Percentiles rank a stretch among this genome's conserved stretches.
Conservation (phyloP, 2,888 invertebrate species). For the Girardia tigrina region DNA sequence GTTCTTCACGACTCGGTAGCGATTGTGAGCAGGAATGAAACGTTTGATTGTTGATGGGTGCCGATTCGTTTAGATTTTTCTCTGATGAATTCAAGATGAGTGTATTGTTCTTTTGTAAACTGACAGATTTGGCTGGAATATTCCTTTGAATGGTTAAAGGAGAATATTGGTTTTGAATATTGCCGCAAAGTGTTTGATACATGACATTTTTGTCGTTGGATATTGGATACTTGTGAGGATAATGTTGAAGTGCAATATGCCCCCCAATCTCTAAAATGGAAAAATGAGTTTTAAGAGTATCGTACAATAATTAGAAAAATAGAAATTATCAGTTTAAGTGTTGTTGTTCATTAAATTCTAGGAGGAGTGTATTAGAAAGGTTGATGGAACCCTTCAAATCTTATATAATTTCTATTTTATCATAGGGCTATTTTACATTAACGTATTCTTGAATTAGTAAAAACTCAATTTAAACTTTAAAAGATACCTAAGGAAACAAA, state of each 20-base stretch:
- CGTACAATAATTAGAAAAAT: too few relatives aligned
- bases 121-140: not conserved
- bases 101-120: not conserved
- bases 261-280: not conserved
- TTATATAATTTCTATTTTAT: too few relatives aligned
- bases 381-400: too few relatives aligned
- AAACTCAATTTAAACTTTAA: too few relatives aligned
- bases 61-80: not conserved
- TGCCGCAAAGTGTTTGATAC: not conserved
- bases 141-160: not conserved
- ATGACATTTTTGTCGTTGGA: not conserved
- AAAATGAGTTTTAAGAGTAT: too few relatives aligned
- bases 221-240: not conserved
- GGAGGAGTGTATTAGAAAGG: too few relatives aligned
- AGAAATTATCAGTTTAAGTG: too few relatives aligned
- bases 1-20: not conserved
- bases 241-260: not conserved
- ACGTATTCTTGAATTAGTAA: too few relatives aligned
- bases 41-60: not conserved
- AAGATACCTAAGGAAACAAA: too few relatives aligned
- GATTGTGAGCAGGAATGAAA: conserved; percentile 14
- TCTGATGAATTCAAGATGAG: not conserved
- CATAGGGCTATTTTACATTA: too few relatives aligned
- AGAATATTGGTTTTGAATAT: not conserved
- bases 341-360: too few relatives aligned